Evolutionary conservation across 30 jellyfish, hydroid and myxozoan species (phyloP), one percentile per base, ranked within the genome.

Genomic region (Sanderia malayensis): DNA sequence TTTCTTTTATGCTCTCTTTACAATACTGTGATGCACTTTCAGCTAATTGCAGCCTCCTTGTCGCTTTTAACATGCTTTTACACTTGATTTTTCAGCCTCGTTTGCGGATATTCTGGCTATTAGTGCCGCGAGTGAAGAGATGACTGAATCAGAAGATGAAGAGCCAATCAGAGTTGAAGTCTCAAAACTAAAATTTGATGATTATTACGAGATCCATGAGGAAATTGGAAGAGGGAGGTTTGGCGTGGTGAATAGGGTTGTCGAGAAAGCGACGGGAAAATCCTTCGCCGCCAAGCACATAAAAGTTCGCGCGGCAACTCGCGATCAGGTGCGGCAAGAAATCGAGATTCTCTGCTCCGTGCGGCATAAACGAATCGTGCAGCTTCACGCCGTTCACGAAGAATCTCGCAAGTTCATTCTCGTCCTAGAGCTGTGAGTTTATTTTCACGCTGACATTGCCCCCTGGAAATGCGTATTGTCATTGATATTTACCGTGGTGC

Each of bases 151-250:
- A 0, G 82, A 61, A 44, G 83, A 66, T 6, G 95, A 84, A 27
- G 88, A 67, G 41, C 89, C 84, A 22, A 58, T 61, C 23, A 69
- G 22, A 15, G 75, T 84, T 31, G 75, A 27, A 41, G 70, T 58
- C 23, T 73, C 44, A 19, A 73, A 84, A 46, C 82, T 63, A 18
- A 84, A 73, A 55, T 73, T 74, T 84, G 87, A 84, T 2, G 82
- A 84, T 41, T 66, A 59, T 63, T 84, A 73, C 60, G 88, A 74
- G 66, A 26, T 22, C 44, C 44, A 34, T 0, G 85, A 73, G 29
- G 95, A 84, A 67, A 58, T 84, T 22, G 95, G 95, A 65, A 84
- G 95, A 64, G 95, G 95, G 21, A 66, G 95, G 64, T 84, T 84
- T 74, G 95, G 95, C 9, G 67, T 84, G 28, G 95, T 84, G 2